Evolutionary conservation across 2,113 vertebrate species (phyloP), one percentile per base, ranked within the genome.

Genomic region (Psephotus haematonotus): DNA sequence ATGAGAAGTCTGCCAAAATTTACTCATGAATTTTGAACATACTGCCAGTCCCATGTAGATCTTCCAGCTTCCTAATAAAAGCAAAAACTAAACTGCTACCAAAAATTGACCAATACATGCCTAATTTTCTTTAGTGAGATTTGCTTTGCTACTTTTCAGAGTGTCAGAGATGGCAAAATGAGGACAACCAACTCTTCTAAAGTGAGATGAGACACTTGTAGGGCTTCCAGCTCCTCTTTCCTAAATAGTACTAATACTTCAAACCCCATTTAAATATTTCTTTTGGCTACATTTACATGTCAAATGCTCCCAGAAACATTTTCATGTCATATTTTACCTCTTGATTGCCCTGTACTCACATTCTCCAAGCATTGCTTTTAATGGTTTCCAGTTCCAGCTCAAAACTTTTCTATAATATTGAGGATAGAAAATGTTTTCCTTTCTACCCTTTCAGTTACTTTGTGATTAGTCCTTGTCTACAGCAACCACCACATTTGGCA

Each of bases 381-480:
- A 95, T 79, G 52, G 50, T 62, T 93, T 88, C 75, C 80, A 91
- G 65, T 77, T 50, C 44, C 47, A 91, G 47, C 75, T 77, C 68
- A 88, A 96, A 80, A 60, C 52, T 74, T 39, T 53, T 88, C 49
- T 49, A 10, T 78, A 65, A 64, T 41, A 33, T 31, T 17, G 50
- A 92, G 50, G 67, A 10, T 19, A 68, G 12, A 43, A 27, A 74
- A 9, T 52, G 5, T 88, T 76, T 84, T 92, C 44, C 57, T 78
- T 31, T 90, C 63, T 64, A 55, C 18, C 29, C 72, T 96, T 41
- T 97, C 94, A 71, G 80, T 82, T 86, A 88, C 1, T 97, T 97
- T 97, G 91, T 94, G 93, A 93, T 97, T 84, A 93, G 94, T 92
- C 91, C 96, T 95, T 4, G 1, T 92, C 82, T 93, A 50, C 86